phyloP scores from a whole-genome alignment of 2,888 invertebrate species.

The Petrolisthes cinctipes region DNA sequence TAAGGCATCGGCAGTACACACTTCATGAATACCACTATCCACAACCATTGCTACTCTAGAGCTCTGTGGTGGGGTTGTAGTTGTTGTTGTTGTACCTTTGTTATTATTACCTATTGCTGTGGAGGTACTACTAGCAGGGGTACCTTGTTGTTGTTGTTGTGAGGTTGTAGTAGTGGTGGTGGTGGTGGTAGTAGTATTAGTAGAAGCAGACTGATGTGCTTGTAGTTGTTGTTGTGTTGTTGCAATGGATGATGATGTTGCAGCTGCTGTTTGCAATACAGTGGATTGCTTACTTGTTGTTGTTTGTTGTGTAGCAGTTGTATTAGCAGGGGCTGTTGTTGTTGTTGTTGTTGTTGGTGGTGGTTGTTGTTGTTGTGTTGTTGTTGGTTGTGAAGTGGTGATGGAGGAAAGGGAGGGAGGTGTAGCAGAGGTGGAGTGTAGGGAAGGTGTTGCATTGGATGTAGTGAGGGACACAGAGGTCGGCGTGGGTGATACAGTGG shows the following conservation, averaged over 20 bases:
- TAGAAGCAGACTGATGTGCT: slow-evolving; percentile 29
- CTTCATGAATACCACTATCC: slow-evolving; percentile 40
- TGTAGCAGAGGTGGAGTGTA: slow-evolving; percentile 29
- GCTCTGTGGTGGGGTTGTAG: slow-evolving; percentile 30
- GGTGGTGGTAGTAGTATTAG: slow-evolving; percentile 35
- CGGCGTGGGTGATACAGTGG: slow-evolving; percentile 65
- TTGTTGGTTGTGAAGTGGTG: slow-evolving; percentile 44
- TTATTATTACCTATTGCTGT: neutral
- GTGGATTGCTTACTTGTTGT: slow-evolving; percentile 15
- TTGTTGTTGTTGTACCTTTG: too few relatives aligned
- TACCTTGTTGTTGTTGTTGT: neutral
- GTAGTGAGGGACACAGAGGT: slow-evolving; percentile 62
- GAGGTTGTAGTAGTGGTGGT: slow-evolving; percentile 46
- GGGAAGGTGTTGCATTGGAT: slow-evolving; percentile 51
- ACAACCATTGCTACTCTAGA: slow-evolving; percentile 3
- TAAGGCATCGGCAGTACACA: slow-evolving; percentile 55
- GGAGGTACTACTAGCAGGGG: slow-evolving; percentile 20
- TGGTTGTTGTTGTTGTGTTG: slow-evolving; percentile 20
- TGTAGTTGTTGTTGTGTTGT: slow-evolving; percentile 22
- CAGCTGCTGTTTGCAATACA: slow-evolving; percentile 39
- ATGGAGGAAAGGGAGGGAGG: slow-evolving; percentile 30
- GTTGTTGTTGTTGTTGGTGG: slow-evolving; percentile 35
- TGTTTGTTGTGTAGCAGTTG: slow-evolving; percentile 41
- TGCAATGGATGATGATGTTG: slow-evolving; percentile 43
- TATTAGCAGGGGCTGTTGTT: slow-evolving; percentile 18